Evolutionary conservation across 2,797 vertebrate species (phyloP).

Genomic region (Synaphobranchus kaupii): DNA sequence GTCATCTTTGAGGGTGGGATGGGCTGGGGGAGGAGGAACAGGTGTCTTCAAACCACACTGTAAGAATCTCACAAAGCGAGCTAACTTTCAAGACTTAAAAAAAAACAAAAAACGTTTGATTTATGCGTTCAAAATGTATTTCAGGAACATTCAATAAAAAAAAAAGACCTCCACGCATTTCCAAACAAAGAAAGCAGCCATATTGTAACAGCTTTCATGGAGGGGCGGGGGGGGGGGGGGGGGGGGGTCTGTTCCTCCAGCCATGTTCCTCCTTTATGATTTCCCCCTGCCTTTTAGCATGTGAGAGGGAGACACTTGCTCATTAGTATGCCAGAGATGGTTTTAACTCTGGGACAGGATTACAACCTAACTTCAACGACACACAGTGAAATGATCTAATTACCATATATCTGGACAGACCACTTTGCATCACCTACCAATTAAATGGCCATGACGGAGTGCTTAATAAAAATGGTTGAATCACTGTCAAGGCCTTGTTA

Average conservation of each 20-base stretch:
- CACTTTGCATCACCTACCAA: background rate
- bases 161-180: background rate
- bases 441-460: background rate
- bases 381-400: background rate
- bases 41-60: background rate
- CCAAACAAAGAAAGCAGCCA: background rate
- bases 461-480: background rate
- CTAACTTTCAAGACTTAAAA: background rate
- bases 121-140: slow-evolving; percentile 41
- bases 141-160: slow-evolving; percentile 42
- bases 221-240: background rate
- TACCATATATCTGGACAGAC: background rate
- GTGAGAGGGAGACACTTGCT: background rate
- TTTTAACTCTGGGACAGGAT: background rate
- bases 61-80: background rate
- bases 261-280: slow-evolving; percentile 28
- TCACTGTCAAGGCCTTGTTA: background rate
- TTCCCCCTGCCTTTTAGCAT: background rate
- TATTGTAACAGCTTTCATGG: slow-evolving; percentile 7
- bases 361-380: background rate
- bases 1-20: background rate
- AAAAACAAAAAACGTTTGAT: background rate
- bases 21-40: background rate
- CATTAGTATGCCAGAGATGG: background rate
- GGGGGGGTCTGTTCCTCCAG: slow-evolving; percentile 31